phyloP scores from a whole-genome alignment of 2,797 vertebrate genomes.

The Diplodus puntazzo region DNA sequence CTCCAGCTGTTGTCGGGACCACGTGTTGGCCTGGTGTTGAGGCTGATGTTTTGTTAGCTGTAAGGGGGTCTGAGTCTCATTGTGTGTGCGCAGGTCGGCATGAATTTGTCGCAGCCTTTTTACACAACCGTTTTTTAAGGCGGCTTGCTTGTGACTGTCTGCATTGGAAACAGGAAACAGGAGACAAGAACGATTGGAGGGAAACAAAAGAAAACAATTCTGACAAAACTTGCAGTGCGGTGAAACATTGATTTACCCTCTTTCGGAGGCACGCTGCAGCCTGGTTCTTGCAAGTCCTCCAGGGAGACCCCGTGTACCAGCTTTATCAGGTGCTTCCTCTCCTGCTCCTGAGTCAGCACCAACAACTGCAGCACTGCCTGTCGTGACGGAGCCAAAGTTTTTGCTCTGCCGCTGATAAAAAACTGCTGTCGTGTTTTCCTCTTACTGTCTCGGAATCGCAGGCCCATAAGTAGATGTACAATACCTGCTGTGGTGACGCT shows the following conservation, averaged over 20 bases:
- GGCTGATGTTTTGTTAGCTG: slow-evolving; percentile 18
- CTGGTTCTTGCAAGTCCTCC: slow-evolving; percentile 69
- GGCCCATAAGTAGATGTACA: not conserved
- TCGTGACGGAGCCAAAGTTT: slow-evolving; percentile 45
- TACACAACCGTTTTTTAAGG: slow-evolving; percentile 71
- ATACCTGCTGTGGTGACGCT: slow-evolving; percentile 70
- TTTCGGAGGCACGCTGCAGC: slow-evolving; percentile 16
- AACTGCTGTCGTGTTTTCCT: not conserved
- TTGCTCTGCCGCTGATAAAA: slow-evolving; percentile 25
- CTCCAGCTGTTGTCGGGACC: slow-evolving; percentile 51
- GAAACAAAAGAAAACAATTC: not conserved
- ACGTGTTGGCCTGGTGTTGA: not conserved
- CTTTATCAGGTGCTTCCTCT: slow-evolving; percentile 79
- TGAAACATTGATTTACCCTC: slow-evolving; percentile 48
- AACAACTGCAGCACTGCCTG: slow-evolving; percentile 79
- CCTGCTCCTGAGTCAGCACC: slow-evolving; percentile 83
- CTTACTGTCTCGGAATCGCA: not conserved
- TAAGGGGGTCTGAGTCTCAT: not conserved
- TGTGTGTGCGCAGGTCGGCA: slow-evolving; percentile 44
- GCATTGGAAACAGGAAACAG: slow-evolving; percentile 23
- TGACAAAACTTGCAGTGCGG: not conserved
- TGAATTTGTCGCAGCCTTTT: slow-evolving; percentile 75
- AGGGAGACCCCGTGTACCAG: slow-evolving; percentile 71
- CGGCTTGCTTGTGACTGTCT: slow-evolving; percentile 39
- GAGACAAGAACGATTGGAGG: not conserved